Base-by-base conservation (phyloP, 1,140 invertebrate genomes). In the Mesaphorura yosii region DNA sequence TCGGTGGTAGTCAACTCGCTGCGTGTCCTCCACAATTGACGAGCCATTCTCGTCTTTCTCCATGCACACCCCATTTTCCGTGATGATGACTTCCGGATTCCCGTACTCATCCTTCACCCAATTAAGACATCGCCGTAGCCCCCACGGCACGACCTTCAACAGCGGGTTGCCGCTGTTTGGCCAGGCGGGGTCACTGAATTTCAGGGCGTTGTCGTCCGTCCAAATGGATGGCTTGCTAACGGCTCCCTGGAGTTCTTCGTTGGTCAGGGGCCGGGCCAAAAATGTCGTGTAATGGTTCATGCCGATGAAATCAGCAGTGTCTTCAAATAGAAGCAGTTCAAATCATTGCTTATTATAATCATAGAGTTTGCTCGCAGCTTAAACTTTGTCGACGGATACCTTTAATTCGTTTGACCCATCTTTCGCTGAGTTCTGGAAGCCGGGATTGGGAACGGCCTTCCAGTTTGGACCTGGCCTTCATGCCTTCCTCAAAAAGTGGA, bases 11-110 rank as follows among this genome's bases (percentile, higher is more conserved):
- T 64, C 49, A 22, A 69, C 56, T 48, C 72, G 51, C 44, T 65
- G 59, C 0, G 54, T 17, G 52, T 73, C 72, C 37, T 66, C 55
- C 5, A 70, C n/a, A n/a, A n/a, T n/a, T n/a, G n/a, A 26, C 10
- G 3, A 12, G n/a, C 26, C 65, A 64, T 0, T 66, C 66, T 20
- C 64, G 65, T 5, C 56, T 60, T 48, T 70, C 69, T 22, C 67
- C 55, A 41, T n/a, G n/a, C 51, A 69, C 31, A 68, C 31, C 0
- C 72, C 72, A 56, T 72, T 73, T 62, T 73, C 72, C 20, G 70
- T 70, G 5, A 73, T 66, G 45, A 66, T 67, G 22, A 72, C 64
- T 37, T 63, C 58, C 2, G 65, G 58, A 42, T 69, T 64, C 6
- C 63, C 64, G 51, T 71, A 73, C 6, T 64, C 55, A 25, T 65